A percentile compares a stretch with the other conserved stretches of the same genome.
phyloP scores from a whole-genome alignment of 1,140 invertebrate genomes.

The Bombus pyrosoma region DNA sequence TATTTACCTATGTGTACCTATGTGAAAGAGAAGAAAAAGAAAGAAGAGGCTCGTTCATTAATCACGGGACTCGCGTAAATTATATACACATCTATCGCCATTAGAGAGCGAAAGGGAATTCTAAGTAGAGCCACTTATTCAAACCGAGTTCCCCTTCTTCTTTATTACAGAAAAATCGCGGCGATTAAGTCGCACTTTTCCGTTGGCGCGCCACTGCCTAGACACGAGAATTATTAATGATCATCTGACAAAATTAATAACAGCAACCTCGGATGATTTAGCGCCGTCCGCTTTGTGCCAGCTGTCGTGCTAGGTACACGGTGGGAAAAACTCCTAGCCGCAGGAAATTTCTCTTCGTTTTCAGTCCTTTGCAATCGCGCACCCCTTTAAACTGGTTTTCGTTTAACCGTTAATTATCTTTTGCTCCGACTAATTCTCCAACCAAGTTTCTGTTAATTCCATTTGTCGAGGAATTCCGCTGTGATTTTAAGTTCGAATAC shows the following conservation, averaged over 20 bases:
- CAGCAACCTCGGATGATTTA: constrained; percentile 11
- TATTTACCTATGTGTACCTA: neutral
- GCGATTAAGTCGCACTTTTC: constrained; percentile 41
- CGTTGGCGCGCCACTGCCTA: constrained; percentile 18
- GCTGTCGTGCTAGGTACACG: neutral
- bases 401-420: constrained; percentile 6
- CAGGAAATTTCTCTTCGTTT: constrained; percentile 15
- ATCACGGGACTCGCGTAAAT: constrained; percentile 1
- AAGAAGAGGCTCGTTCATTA: neutral
- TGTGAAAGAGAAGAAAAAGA: neutral
- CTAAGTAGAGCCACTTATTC: constrained; percentile 4
- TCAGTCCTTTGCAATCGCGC: neutral
- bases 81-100: constrained; percentile 13
- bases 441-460: neutral
- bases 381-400: neutral
- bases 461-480: neutral
- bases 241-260: constrained; percentile 73
- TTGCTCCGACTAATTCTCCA: neutral
- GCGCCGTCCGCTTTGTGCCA: constrained; percentile 2
- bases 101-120: neutral
- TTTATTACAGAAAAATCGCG: constrained; percentile 19
- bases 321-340: neutral
- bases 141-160: neutral
- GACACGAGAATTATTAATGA: constrained; percentile 68
- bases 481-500: neutral